Base-by-base conservation (phyloP, 2,888 invertebrate genomes). In the Orthosia gothica region DNA sequence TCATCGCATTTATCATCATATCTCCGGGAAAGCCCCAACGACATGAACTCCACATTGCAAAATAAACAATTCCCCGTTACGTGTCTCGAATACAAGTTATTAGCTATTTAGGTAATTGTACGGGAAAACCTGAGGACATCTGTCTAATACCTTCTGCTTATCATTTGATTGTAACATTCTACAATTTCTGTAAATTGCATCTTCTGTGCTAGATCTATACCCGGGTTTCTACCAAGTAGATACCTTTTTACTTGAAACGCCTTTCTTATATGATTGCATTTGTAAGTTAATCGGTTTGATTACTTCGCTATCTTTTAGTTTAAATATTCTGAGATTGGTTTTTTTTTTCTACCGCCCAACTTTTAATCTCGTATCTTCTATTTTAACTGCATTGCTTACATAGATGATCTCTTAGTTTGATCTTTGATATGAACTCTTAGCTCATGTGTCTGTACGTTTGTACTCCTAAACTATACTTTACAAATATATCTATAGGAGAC, bases 1-100 rank as follows among this genome's bases (percentile, higher is more conserved):
- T 55, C 61, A 78, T 69, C 4, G 20, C 52, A 74, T 79, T 66
- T 64, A 79, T 79, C 82, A 84, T 62, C 58, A 74, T 11, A 16
- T 66, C 65, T 71, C n/a, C 11, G 77, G 83, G 81, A 70, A 85
- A 86, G 62, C 45, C 76, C 74, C 49, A 62, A 62, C 59, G 62
- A 76, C 73, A 76, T 18, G 68, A 64, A 68, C 61, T 64, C 50
- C 26, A 69, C 65, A 74, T 61, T 55, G 62, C 68, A 74, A 71
- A 81, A 72, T 69, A 74, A 71, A 76, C 64, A 67, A 78, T 79
- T 74, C 49, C 70, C 67, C 50, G 55, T 55, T 64, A 79, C 76
- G 76, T 77, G 84, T 26, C 52, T 50, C 58, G 85, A 82, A 80
- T 85, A 49, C 20, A 76, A 76, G 50, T 54, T 75, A 79, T 76